Conservation (phyloP, 2,888 invertebrate species). For the Andrena hattorfiana region DNA sequence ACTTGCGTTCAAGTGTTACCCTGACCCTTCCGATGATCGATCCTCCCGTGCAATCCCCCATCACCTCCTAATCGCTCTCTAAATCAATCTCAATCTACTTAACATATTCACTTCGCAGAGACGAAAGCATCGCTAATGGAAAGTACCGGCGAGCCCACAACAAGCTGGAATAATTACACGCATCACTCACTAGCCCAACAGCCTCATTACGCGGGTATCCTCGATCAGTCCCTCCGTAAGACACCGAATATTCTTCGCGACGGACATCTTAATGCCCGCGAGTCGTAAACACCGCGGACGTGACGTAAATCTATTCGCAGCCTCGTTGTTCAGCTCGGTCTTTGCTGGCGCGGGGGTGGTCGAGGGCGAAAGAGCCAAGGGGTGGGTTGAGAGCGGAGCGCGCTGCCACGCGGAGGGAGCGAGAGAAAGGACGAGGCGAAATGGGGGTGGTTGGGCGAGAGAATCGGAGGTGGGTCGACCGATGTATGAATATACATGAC, state of each 20-base stretch:
- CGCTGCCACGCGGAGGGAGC: conserved; percentile 82
- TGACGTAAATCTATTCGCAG: conserved; percentile 81
- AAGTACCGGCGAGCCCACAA: no score
- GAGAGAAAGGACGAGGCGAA: conserved; percentile 69
- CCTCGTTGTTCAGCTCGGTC: conserved; percentile 78
- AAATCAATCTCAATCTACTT: not conserved
- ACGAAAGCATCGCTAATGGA: not conserved
- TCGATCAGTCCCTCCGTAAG: conserved; percentile 32
- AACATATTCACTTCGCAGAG: not conserved
- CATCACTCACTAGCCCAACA: not conserved
- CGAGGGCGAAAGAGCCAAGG: conserved; percentile 82
- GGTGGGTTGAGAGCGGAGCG: conserved; percentile 84
- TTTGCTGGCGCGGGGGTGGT: conserved; percentile 57
- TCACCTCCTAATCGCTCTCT: not conserved
- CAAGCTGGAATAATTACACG: not conserved
- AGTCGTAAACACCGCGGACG: conserved; percentile 70
- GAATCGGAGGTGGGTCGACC: conserved; percentile 84
- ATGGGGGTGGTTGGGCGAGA: conserved; percentile 73
- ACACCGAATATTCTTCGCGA: conserved; percentile 59
- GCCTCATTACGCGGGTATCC: not conserved
- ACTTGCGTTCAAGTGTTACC: no score
- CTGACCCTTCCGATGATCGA: not conserved
- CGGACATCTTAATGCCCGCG: conserved; percentile 67
- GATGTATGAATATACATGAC: conserved; percentile 85
- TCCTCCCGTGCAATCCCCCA: not conserved